A percentile compares a stretch with the other conserved stretches of the same genome.
These are phyloP conservation scores for Muscina levida DNA, from an alignment of 2,888 invertebrate species.

Conservation along the genomic window DNA sequence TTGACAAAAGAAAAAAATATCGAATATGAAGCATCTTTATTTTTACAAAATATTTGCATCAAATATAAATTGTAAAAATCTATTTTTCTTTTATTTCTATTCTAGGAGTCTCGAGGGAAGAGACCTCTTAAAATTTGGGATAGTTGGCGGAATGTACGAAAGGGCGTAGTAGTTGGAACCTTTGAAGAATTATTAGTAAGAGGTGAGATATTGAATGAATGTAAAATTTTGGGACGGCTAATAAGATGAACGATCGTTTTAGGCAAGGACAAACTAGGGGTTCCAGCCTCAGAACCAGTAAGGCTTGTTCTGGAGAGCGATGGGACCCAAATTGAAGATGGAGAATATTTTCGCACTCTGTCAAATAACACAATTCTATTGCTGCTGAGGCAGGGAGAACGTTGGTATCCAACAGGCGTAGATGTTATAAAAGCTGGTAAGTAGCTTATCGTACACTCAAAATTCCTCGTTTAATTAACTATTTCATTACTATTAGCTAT, in stretches of 20 bases:
- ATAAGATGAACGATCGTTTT: slow-evolving; percentile 38
- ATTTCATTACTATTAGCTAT: no score
- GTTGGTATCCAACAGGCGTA: slow-evolving; percentile 96
- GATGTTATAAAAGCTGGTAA: slow-evolving; percentile 96
- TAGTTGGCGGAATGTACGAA: slow-evolving; percentile 95
- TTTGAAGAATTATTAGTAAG: slow-evolving; percentile 92
- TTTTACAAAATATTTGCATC: no score
- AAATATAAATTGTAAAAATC: no score
- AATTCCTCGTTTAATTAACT: no score
- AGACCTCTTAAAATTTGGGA: slow-evolving; percentile 99
- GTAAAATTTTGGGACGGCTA: not conserved
- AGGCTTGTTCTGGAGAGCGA: slow-evolving; percentile 95
- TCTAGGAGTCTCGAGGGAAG: slow-evolving; percentile 95
- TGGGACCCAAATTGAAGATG: slow-evolving; percentile 98
- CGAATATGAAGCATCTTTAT: no score
- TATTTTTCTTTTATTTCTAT: no score
- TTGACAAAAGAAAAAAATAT: no score
- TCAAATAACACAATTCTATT: slow-evolving; percentile 94
- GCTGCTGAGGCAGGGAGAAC: slow-evolving; percentile 92
- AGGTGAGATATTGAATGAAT: slow-evolving; percentile 81
- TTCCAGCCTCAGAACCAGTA: slow-evolving; percentile 92
- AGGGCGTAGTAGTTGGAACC: slow-evolving; percentile 94
- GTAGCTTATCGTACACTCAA: slow-evolving; percentile 69
- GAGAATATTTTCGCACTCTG: slow-evolving; percentile 96
- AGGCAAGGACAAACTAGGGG: slow-evolving; percentile 95